Evolutionary conservation across 2,888 invertebrate species (phyloP).

Genomic region (Aphrophora alni): DNA sequence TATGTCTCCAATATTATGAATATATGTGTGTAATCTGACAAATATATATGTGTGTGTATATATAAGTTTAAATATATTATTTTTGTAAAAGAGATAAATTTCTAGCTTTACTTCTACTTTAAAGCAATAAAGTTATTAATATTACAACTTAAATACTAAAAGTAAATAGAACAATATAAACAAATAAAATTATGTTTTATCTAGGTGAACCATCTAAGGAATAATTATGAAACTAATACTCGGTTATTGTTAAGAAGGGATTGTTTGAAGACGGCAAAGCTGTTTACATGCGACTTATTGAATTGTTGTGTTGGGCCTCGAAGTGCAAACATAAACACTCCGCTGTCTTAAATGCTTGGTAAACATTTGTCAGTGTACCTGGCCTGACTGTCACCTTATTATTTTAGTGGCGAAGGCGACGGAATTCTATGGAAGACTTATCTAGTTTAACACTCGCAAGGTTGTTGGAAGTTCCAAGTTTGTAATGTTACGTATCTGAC

Average conservation of each 20-base stretch:
- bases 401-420: neutral
- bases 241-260: neutral
- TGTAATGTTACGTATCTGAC: too few relatives aligned
- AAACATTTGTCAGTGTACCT: slow-evolving; percentile 28
- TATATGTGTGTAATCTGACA: too few relatives aligned
- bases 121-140: too few relatives aligned
- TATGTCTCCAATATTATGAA: too few relatives aligned
- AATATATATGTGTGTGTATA: too few relatives aligned
- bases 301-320: slow-evolving; percentile 35
- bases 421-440: neutral
- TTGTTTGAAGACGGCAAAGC: neutral
- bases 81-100: too few relatives aligned
- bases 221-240: neutral
- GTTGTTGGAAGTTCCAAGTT: neutral
- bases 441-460: neutral
- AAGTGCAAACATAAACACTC: slow-evolving; percentile 31
- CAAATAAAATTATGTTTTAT: too few relatives aligned
- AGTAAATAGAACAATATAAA: too few relatives aligned
- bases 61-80: too few relatives aligned
- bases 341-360: slow-evolving; percentile 10
- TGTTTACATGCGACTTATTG: slow-evolving; percentile 21
- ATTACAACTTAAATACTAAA: too few relatives aligned
- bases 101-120: too few relatives aligned
- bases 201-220: too few relatives aligned
- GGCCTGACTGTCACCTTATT: neutral